Base-by-base conservation (phyloP, 2,113 vertebrate genomes). In the Arenaria interpres region DNA sequence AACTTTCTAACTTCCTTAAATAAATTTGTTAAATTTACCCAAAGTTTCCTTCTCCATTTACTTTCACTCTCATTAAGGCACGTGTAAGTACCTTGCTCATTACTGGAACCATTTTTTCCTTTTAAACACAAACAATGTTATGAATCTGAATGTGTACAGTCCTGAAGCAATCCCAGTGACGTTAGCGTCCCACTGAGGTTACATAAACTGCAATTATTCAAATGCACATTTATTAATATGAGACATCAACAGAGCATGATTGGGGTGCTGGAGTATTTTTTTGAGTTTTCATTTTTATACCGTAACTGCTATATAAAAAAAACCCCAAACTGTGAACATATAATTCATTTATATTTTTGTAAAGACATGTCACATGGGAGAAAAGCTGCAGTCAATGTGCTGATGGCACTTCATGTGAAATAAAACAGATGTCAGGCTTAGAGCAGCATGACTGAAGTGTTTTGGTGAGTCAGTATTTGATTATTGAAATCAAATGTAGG, bases 381-480 rank as follows among this genome's bases (percentile, higher is more conserved):
- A 73, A 93, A 74, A 89, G 48, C 57, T 94, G 73, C 66, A 91
- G 79, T 72, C 79, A 84, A 41, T 69, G 82, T 93, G 67, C 85
- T 86, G 51, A 89, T 76, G 54, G 45, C 63, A 86, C 51, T 80
- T 46, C 68, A 86, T 20, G 79, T 86, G 86, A 88, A 90, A 88
- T 76, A 46, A 90, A 93, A 64, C 1, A 86, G 3, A 41, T 73
- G 60, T 77, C 64, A 94, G 75, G 33, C 71, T 88, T 75, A 77
- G n/a, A 85, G 60, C 87, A 94, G 82, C 74, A 67, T 86, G 95
- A 96, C 71, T 90, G 50, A 93, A 94, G 18, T 93, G 79, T 84
- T 93, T 76, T 66, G 46, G 59, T 95, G 95, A 96, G 50, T 96
- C 96, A 96, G 33, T 86, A 63, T 94, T 92, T 94, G 82, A 92